Percentiles rank a stretch among this genome's conserved stretches.
Evolutionary conservation across 2,113 vertebrate species (phyloP).

Genomic region (Melanerpes aurifrons): DNA sequence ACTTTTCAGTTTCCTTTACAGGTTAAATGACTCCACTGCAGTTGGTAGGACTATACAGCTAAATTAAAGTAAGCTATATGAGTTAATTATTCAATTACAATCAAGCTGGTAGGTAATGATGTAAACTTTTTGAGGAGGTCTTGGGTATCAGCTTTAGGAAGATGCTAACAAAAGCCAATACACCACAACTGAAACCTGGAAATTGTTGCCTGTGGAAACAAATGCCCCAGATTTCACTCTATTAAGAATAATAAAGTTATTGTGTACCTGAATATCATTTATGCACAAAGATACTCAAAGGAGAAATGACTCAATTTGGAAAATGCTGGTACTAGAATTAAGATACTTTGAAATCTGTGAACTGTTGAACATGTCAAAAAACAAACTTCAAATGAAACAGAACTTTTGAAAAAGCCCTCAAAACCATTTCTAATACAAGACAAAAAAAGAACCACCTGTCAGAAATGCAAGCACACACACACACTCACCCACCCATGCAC

Average conservation of each 20-base stretch:
- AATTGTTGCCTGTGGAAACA: background rate
- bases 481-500: background rate
- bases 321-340: background rate
- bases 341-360: background rate
- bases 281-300: background rate
- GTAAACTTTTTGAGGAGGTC: background rate
- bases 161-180: background rate
- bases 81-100: background rate
- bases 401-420: slow-evolving; percentile 1
- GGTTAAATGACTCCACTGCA: background rate
- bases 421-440: slow-evolving; percentile 25
- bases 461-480: background rate
- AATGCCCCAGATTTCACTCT: background rate
- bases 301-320: background rate
- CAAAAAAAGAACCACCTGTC: slow-evolving; percentile 30
- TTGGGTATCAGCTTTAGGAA: background rate
- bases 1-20: background rate
- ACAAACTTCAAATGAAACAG: background rate
- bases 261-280: background rate
- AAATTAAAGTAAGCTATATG: background rate
- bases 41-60: background rate
- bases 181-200: background rate
- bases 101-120: background rate
- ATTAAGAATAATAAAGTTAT: background rate
- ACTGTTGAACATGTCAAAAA: slow-evolving; percentile 16